Evolutionary conservation across 2,797 vertebrate species (phyloP).

Genomic region (Ibycter americanus): DNA sequence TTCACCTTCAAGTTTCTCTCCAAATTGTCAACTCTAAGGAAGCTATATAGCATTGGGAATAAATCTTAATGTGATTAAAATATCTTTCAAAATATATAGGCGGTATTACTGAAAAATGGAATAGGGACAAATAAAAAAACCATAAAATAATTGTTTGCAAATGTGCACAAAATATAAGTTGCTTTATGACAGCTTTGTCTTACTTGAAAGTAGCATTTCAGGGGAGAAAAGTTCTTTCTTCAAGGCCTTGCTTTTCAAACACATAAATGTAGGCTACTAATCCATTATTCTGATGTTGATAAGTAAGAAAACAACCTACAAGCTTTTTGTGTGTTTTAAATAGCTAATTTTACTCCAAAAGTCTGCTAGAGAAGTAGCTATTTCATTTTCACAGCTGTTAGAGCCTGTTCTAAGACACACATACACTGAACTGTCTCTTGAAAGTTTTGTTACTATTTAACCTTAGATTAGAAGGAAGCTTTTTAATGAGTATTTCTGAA

Average conservation of each 20-base stretch:
- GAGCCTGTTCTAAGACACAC: background rate
- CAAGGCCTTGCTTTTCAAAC: background rate
- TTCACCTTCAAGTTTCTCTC: background rate
- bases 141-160: background rate
- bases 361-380: background rate
- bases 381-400: constrained; percentile 1
- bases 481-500: constrained; percentile 16
- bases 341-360: background rate
- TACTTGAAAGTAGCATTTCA: background rate
- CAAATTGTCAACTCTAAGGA: background rate
- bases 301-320: background rate
- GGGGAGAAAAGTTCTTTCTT: background rate
- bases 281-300: constrained; percentile 8
- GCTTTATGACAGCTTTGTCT: background rate
- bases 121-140: background rate
- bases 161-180: background rate
- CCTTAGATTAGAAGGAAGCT: background rate
- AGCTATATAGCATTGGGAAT: background rate
- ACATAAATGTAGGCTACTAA: background rate
- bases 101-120: constrained; percentile 23
- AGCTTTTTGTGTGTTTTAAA: background rate
- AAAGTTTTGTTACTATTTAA: background rate
- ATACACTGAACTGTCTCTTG: background rate
- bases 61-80: background rate
- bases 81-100: constrained; percentile 9